Percentiles rank a stretch among this genome's conserved stretches.
Conservation (phyloP, 53 echinoderm and acorn worm genomes). For the Paelopatides confundens region DNA sequence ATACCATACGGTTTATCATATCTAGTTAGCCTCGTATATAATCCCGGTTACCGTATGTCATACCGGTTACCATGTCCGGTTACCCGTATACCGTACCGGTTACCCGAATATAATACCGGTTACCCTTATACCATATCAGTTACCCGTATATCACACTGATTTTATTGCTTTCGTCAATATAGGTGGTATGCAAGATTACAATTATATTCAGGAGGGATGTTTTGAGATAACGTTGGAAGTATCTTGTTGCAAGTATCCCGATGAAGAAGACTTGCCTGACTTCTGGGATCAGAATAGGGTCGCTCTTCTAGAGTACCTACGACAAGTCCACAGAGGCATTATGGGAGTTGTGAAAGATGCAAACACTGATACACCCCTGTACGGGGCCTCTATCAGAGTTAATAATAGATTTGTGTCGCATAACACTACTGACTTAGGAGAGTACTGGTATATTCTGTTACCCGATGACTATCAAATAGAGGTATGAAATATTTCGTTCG, state of each 20-base stretch:
- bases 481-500: too few species aligned
- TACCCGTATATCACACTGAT: too few species aligned
- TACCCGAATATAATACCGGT: too few species aligned
- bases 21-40: too few species aligned
- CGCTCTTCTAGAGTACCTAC: slow-evolving; percentile 76
- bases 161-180: not conserved
- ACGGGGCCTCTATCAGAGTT: slow-evolving; percentile 66
- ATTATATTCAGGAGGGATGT: slow-evolving; percentile 81
- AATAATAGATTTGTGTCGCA: slow-evolving; percentile 48
- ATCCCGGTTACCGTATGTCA: too few species aligned
- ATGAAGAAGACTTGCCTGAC: slow-evolving; percentile 9
- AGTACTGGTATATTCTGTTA: slow-evolving; percentile 86
- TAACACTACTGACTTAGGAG: slow-evolving; percentile 73
- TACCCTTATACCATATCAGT: too few species aligned
- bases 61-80: too few species aligned
- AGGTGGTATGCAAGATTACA: slow-evolving; percentile 98
- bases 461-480: slow-evolving; percentile 76
- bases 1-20: too few species aligned
- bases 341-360: slow-evolving; percentile 78
- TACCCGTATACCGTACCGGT: too few species aligned
- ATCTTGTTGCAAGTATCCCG: slow-evolving; percentile 90
- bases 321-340: slow-evolving; percentile 90
- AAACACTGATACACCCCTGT: slow-evolving; percentile 5
- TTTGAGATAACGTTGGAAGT: slow-evolving; percentile 89
- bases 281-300: slow-evolving; percentile 80